Base-by-base conservation (phyloP, 2,888 invertebrate genomes). In the Noctua janthe region DNA sequence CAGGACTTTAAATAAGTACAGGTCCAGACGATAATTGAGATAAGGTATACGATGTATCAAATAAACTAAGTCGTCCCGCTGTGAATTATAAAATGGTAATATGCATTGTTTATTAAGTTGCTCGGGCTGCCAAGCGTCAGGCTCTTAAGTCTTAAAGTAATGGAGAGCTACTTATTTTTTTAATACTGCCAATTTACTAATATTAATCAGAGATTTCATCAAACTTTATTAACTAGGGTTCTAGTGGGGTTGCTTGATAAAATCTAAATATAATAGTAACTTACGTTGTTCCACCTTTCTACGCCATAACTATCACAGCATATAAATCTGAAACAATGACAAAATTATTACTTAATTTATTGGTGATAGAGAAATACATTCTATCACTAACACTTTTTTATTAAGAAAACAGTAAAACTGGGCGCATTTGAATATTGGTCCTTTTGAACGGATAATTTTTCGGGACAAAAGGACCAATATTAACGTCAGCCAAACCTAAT, bases 271-370 rank as follows among this genome's bases (percentile, higher is more conserved):
- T 29, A 56, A 39, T 39, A 71, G 13, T 49, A 71, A 94, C 95
- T 95, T 91, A 95, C 95, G 91, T 94, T 95, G 94, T 86, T 92
- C 88, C 88, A 86, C 88, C 82, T 89, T 78, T 81, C 87, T 93
- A 94, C 87, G 92, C 89, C 93, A 92, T 91, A 87, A 88, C 87
- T 87, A 90, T 91, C 91, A 91, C 93, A 92, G 91, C 90, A 91
- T 77, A 90, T 81, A 89, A 88, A 94, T 93, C 95, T 95, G 94
- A 81, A 94, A 92, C 82, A 83, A 85, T 67, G 74, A 74, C 80
- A 77, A 80, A 47, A 23, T 20, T 23, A 49, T 74, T 20, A 64
- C 67, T 59, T 35, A 5, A 69, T 69, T 69, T 43, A n/a, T n/a
- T 35, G 8, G 35, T 35, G 1, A 2, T 66, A 20, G 35, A 35